Percentiles rank a stretch among this genome's conserved stretches.
Evolutionary conservation across 2,113 vertebrate species (phyloP).

Genomic region (Pipa parva): DNA sequence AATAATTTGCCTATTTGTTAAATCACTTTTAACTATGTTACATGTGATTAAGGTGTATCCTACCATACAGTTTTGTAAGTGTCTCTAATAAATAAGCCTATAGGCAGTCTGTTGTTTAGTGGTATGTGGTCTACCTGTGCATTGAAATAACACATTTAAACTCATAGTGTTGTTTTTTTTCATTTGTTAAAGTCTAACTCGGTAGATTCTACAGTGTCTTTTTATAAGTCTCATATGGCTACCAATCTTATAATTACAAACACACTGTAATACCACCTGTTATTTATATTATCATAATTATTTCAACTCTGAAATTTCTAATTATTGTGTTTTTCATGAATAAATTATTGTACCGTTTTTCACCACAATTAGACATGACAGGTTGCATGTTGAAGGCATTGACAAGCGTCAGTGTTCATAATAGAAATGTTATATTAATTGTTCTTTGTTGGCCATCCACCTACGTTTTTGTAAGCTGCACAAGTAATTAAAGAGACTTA

Average conservation of each 20-base stretch:
- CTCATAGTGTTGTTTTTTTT: neutral
- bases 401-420: conserved; percentile 25
- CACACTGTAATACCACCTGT: conserved; percentile 31
- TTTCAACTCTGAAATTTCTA: conserved; percentile 37
- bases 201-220: neutral
- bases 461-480: no score
- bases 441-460: no score
- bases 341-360: conserved; percentile 38
- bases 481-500: no score
- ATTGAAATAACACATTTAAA: neutral
- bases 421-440: conserved; percentile 22
- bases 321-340: conserved; percentile 43
- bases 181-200: neutral
- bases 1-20: no score
- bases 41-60: no score
- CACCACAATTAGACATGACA: conserved; percentile 32
- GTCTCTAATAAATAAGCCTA: no score
- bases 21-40: no score
- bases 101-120: no score
- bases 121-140: no score
- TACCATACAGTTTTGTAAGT: neutral
- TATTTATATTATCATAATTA: conserved; percentile 36
- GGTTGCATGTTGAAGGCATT: conserved; percentile 19
- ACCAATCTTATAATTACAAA: conserved; percentile 25
- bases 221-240: conserved; percentile 25